Percentiles rank a stretch among this genome's conserved stretches.
phyloP scores from a whole-genome alignment of 2,797 vertebrate species.

The Rhincodon typus region DNA sequence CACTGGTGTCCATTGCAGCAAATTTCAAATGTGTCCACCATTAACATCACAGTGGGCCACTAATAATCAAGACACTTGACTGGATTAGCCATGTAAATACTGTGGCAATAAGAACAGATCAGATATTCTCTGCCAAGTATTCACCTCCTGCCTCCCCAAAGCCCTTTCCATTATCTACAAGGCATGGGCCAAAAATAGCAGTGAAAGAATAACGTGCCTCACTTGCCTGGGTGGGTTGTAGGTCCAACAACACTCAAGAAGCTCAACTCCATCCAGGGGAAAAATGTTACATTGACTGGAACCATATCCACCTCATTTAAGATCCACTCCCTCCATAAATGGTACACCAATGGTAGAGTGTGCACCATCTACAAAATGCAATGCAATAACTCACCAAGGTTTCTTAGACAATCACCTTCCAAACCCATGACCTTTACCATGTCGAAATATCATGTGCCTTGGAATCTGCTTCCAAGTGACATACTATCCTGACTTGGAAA shows the following conservation, averaged over 20 bases:
- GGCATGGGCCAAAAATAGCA: neutral
- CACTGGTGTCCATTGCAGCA: neutral
- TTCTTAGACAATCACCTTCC: neutral
- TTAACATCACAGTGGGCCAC: neutral
- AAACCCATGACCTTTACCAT: neutral
- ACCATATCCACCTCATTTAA: neutral
- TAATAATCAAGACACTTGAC: neutral
- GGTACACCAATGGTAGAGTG: neutral
- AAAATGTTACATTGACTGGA: too few species aligned
- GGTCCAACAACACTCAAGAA: neutral
- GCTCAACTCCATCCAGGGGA: neutral
- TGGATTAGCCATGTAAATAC: neutral
- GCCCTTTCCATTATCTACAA: neutral
- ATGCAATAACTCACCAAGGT: neutral
- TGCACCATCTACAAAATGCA: neutral
- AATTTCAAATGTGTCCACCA: neutral
- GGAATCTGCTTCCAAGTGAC: neutral
- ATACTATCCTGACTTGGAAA: neutral
- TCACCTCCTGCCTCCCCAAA: neutral
- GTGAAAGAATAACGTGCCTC: neutral
- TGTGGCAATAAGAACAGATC: neutral
- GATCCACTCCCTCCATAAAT: neutral
- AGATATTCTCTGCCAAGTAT: neutral
- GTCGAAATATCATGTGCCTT: neutral
- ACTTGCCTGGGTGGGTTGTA: neutral